phyloP scores from a whole-genome alignment of 2,797 vertebrate genomes.

The Enteromius anoplus region DNA sequence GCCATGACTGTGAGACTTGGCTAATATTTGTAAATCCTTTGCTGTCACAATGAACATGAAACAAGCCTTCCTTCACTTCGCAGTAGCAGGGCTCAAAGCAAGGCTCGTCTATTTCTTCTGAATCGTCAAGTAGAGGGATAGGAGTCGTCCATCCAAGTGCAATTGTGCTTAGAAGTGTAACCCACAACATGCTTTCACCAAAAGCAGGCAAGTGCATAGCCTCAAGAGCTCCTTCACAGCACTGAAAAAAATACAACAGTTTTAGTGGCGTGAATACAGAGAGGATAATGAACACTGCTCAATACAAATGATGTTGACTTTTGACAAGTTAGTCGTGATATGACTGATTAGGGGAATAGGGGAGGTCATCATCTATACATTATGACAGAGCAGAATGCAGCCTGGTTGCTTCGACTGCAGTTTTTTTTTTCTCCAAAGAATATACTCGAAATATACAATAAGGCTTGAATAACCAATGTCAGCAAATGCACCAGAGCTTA shows the following conservation, averaged over 20 bases:
- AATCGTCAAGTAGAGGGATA: slow-evolving; percentile 79
- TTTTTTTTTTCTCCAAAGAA: slow-evolving; percentile 32
- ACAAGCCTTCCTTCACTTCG: slow-evolving; percentile 95
- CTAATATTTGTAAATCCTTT: slow-evolving; percentile 91
- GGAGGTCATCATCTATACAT: slow-evolving; percentile 11
- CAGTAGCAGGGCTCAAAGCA: slow-evolving; percentile 92
- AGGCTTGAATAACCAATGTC: slow-evolving; percentile 33
- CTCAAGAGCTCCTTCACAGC: slow-evolving; percentile 73
- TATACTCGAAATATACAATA: slow-evolving; percentile 28
- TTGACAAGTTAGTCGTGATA: slow-evolving; percentile 32
- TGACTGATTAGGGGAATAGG: slow-evolving; percentile 10
- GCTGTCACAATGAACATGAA: slow-evolving; percentile 97
- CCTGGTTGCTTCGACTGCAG: slow-evolving; percentile 20
- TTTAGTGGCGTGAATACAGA: slow-evolving; percentile 45
- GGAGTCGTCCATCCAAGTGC: slow-evolving; percentile 60
- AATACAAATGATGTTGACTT: slow-evolving; percentile 44
- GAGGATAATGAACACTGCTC: slow-evolving; percentile 26
- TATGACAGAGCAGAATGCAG: slow-evolving; percentile 27
- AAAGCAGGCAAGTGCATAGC: slow-evolving; percentile 74
- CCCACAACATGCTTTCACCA: slow-evolving; percentile 80
- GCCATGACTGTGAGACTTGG: slow-evolving; percentile 84
- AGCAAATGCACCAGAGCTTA: slow-evolving; percentile 34
- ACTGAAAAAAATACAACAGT: slow-evolving; percentile 65
- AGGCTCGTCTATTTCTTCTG: slow-evolving; percentile 80
- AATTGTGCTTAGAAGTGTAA: slow-evolving; percentile 69